Conservation (phyloP, 2,113 vertebrate species). For the Columbina picui region DNA sequence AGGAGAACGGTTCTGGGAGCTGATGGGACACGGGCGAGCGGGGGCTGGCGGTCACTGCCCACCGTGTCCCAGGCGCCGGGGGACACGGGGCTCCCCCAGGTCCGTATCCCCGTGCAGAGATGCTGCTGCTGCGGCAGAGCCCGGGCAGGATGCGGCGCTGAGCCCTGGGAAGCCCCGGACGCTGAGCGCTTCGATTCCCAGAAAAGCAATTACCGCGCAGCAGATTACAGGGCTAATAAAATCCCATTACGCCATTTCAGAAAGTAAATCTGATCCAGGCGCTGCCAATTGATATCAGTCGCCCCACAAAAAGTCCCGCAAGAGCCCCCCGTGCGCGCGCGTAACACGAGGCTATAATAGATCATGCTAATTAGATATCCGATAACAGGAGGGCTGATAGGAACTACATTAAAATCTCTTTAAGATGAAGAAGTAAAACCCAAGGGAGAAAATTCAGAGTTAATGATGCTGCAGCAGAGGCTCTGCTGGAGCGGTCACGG, state of each 20-base stretch:
- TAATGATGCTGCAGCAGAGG: slow-evolving; percentile 26
- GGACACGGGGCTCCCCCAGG: too few species aligned
- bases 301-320: neutral
- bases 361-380: slow-evolving; percentile 54
- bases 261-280: slow-evolving; percentile 56
- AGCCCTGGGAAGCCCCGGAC: neutral
- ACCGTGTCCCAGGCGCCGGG: too few species aligned
- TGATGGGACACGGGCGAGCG: too few species aligned
- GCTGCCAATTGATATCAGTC: slow-evolving; percentile 29
- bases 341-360: neutral
- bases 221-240: slow-evolving; percentile 54
- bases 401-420: slow-evolving; percentile 54
- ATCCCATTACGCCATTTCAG: slow-evolving; percentile 60
- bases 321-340: neutral
- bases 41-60: too few species aligned
- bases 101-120: rapidly evolving
- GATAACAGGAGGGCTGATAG: slow-evolving; percentile 33
- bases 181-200: slow-evolving; percentile 28
- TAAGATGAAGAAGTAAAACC: slow-evolving; percentile 27
- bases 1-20: too few species aligned
- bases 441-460: slow-evolving; percentile 25
- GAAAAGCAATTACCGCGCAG: slow-evolving; percentile 66
- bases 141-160: neutral
- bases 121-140: neutral
- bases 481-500: neutral